These are phyloP conservation scores for Spea bombifrons DNA, from an alignment of 2,113 vertebrate genomes.

Conservation along the genomic window DNA sequence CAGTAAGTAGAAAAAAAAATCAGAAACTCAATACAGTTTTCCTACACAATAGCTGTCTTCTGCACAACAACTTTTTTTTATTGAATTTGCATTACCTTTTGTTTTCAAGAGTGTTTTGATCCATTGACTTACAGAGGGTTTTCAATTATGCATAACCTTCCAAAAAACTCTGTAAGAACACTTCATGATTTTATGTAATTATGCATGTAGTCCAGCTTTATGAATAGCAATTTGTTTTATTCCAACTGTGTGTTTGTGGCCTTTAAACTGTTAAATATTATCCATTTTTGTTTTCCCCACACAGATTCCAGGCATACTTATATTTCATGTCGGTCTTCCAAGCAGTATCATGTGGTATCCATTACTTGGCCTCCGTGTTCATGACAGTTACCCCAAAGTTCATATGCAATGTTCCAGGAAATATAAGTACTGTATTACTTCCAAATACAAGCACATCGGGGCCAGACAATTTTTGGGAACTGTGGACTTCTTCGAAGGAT, in stretches of 20 bases:
- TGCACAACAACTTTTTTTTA: too few relatives aligned
- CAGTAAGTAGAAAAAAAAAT: too few relatives aligned
- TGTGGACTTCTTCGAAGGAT: conserved; percentile 59
- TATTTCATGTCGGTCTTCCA: conserved; percentile 89
- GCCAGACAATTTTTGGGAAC: conserved; percentile 71
- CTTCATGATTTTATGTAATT: too few relatives aligned
- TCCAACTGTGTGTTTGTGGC: background rate
- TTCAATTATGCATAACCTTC: too few relatives aligned
- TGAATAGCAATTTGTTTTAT: background rate
- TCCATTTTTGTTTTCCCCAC: background rate
- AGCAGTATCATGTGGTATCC: conserved; percentile 83
- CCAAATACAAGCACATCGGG: conserved; percentile 66
- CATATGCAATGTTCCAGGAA: conserved; percentile 70
- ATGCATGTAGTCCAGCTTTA: background rate
- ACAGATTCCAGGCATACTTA: conserved; percentile 84
- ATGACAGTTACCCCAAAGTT: conserved; percentile 81
- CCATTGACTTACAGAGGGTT: too few relatives aligned
- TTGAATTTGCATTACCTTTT: too few relatives aligned
- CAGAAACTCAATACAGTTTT: too few relatives aligned
- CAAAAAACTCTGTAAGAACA: too few relatives aligned
- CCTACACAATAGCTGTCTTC: too few relatives aligned
- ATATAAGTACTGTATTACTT: conserved; percentile 72
- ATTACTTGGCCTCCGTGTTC: conserved; percentile 90
- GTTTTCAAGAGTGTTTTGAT: too few relatives aligned
- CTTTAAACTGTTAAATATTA: background rate